A percentile compares a stretch with the other conserved stretches of the same genome.
phyloP scores from a whole-genome alignment of 2,888 invertebrate genomes.

The Agrilus biguttatus region DNA sequence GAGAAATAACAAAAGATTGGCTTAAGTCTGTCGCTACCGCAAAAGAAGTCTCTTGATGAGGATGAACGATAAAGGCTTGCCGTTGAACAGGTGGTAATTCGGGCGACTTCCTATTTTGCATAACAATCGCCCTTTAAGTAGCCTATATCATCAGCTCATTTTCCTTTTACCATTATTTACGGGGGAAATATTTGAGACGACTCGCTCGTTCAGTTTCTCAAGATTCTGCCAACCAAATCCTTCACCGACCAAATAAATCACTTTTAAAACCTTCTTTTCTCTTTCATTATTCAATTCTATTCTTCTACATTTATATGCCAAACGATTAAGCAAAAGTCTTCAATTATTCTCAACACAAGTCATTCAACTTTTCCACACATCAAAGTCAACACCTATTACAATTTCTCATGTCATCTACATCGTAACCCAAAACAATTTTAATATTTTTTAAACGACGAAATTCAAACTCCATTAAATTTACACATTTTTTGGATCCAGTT shows the following conservation, averaged over 20 bases:
- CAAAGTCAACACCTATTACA: no score
- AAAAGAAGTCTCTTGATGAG: constrained; percentile 30
- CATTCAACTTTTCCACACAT: no score
- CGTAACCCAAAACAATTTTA: no score
- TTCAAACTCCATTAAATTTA: no score
- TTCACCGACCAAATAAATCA: constrained; percentile 29
- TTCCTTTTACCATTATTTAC: constrained; percentile 30
- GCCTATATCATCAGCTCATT: constrained; percentile 27
- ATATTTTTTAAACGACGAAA: no score
- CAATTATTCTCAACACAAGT: no score
- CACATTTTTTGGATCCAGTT: no score
- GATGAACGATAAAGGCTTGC: constrained; percentile 30
- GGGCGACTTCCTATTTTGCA: constrained; percentile 30
- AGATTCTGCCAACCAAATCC: constrained; percentile 4
- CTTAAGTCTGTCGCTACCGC: constrained; percentile 26
- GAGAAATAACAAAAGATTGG: constrained; percentile 34
- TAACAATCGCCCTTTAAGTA: constrained; percentile 33
- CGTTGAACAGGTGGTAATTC: constrained; percentile 32
- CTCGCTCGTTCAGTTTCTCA: constrained; percentile 15
- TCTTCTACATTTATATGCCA: constrained; percentile 3
- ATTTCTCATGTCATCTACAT: no score
- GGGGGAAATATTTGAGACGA: constrained; percentile 32
- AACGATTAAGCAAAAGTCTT: background rate
- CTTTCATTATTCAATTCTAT: constrained; percentile 9
- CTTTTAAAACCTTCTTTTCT: constrained; percentile 28